A percentile compares a stretch with the other conserved stretches of the same genome.
These are phyloP conservation scores for Argentina silus DNA, from an alignment of 2,797 vertebrate genomes.

Conservation along the genomic window DNA sequence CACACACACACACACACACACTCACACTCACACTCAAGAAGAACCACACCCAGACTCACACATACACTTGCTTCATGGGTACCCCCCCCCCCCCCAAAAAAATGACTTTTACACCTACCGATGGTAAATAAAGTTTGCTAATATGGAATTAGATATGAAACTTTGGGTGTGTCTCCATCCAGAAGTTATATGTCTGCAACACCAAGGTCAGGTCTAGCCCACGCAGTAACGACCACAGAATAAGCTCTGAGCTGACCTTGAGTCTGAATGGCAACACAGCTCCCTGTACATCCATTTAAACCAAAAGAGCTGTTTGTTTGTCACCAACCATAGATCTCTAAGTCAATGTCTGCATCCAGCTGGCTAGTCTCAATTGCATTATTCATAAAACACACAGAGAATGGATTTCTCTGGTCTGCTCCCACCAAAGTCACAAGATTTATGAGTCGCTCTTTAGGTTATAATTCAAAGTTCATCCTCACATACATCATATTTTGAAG, in stretches of 20 bases:
- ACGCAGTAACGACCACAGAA: conserved; percentile 39
- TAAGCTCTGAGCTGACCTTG: conserved; percentile 61
- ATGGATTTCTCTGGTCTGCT: conserved; percentile 77
- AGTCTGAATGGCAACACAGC: conserved; percentile 43
- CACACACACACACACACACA: neutral
- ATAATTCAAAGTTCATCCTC: conserved; percentile 90
- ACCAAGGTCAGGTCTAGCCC: conserved; percentile 40
- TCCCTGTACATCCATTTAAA: conserved; percentile 51
- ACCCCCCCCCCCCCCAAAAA: no score
- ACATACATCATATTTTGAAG: conserved; percentile 90
- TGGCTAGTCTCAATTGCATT: conserved; percentile 80
- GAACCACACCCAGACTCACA: neutral
- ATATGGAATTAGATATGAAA: neutral
- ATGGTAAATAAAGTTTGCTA: conserved; percentile 1
- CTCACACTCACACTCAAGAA: neutral
- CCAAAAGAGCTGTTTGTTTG: conserved; percentile 72
- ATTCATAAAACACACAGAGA: conserved; percentile 80
- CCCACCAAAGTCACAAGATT: conserved; percentile 83
- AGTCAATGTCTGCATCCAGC: conserved; percentile 71
- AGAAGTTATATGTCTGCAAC: conserved; percentile 26
- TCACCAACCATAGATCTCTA: conserved; percentile 64
- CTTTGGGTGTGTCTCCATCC: neutral
- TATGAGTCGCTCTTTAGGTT: conserved; percentile 86
- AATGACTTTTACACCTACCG: conserved; percentile 10
- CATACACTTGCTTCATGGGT: neutral